Base-by-base conservation (phyloP, 1,140 invertebrate genomes). In the Scaptomyza hsui region DNA sequence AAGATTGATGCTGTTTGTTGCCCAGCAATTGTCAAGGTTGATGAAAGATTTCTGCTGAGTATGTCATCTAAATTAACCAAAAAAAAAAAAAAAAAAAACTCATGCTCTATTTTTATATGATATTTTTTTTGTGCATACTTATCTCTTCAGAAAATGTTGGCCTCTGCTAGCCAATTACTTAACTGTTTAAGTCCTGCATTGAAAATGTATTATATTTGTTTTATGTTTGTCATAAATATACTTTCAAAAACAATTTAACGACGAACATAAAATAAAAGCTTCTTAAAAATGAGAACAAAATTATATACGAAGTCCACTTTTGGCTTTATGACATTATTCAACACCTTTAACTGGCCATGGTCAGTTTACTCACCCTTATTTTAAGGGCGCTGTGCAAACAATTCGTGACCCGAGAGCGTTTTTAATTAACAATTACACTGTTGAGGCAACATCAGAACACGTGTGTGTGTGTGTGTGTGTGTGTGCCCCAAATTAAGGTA, bases 341-440 rank as follows among this genome's bases (percentile, higher is more conserved):
- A 35, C 49, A 69, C 65, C 59, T 55, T 63, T 24, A 29, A 24
- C 49, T 19, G 59, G 26, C 49, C 65, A 39, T 45, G 41, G 29
- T 26, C 21, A 24, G 47, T 29, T 16, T 4, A 10, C n/a, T 13
- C 26, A 12, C 21, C 10, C 42, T 26, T 26, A 41, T 44, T 49
- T 16, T 16, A 37, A 42, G 45, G 26, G 18, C 21, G 6, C 12
- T 67, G 69, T 59, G 47, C 69, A 51, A 70, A 64, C 49, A 64
- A 62, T 64, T 80, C 76, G 79, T 75, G 76, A 68, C 75, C 72
- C 18, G 49, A 72, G 26, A 63, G 62, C 18, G 62, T 65, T 80
- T 83, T 86, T 83, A 85, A 85, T 83, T 83, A 85, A 85, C 79
- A 85, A 85, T 83, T 83, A 79, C 80, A 37, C 24, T 52, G 81